Evolutionary conservation across 2,797 vertebrate species (phyloP).

Genomic region (Ciconia nigra): DNA sequence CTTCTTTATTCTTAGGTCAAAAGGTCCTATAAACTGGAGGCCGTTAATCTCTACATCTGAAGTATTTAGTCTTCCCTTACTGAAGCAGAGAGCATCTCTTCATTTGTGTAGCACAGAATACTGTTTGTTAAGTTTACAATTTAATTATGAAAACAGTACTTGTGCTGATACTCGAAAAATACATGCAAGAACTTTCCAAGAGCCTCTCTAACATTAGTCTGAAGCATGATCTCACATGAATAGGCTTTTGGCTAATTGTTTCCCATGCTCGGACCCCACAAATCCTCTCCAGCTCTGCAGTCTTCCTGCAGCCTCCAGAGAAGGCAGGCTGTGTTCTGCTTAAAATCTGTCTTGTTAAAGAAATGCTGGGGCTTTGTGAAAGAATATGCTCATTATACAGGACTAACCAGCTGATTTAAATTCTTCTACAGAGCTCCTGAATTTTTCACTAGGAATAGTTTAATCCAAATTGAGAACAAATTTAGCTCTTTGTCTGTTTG

Average conservation of each 20-base stretch:
- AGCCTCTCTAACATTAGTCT: neutral
- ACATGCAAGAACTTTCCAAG: neutral
- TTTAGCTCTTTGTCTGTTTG: conserved; percentile 53
- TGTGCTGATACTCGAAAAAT: neutral
- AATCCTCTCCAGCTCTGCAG: neutral
- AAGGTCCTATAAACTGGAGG: neutral
- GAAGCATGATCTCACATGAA: neutral
- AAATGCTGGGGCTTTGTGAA: neutral
- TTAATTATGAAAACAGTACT: neutral
- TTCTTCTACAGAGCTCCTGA: conserved; percentile 28
- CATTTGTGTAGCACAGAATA: neutral
- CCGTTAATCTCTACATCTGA: neutral
- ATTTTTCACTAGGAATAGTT: conserved; percentile 36
- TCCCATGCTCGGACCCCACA: neutral
- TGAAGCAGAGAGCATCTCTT: neutral
- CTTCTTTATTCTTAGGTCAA: neutral
- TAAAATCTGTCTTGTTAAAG: neutral
- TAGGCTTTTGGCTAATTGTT: neutral
- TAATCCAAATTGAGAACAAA: conserved; percentile 58
- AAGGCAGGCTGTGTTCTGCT: neutral
- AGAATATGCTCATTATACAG: neutral
- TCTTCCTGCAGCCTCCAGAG: neutral
- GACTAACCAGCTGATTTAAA: conserved; percentile 25
- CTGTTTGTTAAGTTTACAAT: neutral
- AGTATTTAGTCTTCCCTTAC: neutral